A percentile compares a stretch with the other conserved stretches of the same genome.
Conservation (phyloP, 2,797 vertebrate species). For the Synanceia verrucosa region DNA sequence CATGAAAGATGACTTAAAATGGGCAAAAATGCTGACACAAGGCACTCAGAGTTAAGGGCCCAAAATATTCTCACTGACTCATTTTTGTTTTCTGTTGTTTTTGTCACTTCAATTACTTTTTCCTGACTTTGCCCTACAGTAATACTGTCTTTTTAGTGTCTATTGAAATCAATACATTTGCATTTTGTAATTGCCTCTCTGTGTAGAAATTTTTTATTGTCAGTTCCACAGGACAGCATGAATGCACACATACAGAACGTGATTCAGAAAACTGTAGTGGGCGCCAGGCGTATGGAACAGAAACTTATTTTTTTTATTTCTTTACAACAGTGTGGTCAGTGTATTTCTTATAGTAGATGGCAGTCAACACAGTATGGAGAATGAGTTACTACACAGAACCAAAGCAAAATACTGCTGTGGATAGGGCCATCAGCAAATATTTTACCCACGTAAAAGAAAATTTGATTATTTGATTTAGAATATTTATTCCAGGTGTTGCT, state of each 20-base stretch:
- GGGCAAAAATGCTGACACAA: too few relatives aligned
- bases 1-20: too few relatives aligned
- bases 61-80: not conserved
- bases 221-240: not conserved
- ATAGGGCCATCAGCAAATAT: too few relatives aligned
- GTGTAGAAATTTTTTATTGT: too few relatives aligned
- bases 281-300: not conserved
- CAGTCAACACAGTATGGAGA: not conserved
- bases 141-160: not conserved
- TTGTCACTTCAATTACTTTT: not conserved
- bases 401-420: accelerated
- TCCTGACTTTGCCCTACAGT: not conserved
- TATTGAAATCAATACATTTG: too few relatives aligned
- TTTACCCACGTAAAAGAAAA: too few relatives aligned
- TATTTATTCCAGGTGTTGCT: not conserved
- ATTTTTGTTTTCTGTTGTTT: not conserved
- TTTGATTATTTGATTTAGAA: too few relatives aligned
- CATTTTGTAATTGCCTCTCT: too few relatives aligned
- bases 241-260: not conserved
- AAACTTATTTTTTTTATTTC: not conserved
- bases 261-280: not conserved
- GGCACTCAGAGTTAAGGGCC: too few relatives aligned
- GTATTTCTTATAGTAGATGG: not conserved
- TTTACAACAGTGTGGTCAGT: not conserved
- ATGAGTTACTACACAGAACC: accelerated